Conservation (phyloP, 2,797 vertebrate genomes). For the Hippocampus kuda region DNA sequence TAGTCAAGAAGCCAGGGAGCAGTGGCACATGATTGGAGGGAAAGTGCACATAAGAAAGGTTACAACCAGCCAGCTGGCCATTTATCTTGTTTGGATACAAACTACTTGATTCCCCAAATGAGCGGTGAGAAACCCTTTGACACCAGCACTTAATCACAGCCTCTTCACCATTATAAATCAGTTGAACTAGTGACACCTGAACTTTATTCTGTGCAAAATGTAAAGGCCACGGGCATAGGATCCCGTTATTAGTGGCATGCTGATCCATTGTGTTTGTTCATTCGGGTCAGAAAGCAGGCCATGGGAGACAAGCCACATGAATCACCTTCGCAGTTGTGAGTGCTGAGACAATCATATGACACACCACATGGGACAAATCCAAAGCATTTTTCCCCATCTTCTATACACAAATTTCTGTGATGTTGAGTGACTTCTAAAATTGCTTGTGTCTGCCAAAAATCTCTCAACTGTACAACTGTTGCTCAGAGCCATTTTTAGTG, state of each 20-base stretch:
- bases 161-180: slow-evolving; percentile 73
- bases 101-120: slow-evolving; percentile 69
- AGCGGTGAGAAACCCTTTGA: slow-evolving; percentile 62
- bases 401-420: neutral
- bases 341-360: slow-evolving; percentile 37
- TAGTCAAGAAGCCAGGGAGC: slow-evolving; percentile 43
- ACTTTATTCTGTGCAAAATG: slow-evolving; percentile 63
- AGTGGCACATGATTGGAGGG: slow-evolving; percentile 58
- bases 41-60: slow-evolving; percentile 64
- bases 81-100: slow-evolving; percentile 69
- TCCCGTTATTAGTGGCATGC: slow-evolving; percentile 58
- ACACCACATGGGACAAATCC: slow-evolving; percentile 19
- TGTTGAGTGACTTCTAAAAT: neutral
- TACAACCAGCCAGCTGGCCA: slow-evolving; percentile 53
- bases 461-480: neutral
- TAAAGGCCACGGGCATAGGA: slow-evolving; percentile 66
- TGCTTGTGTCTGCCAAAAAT: neutral
- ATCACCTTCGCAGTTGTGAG: slow-evolving; percentile 42
- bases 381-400: neutral
- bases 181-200: slow-evolving; percentile 74
- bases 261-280: slow-evolving; percentile 67
- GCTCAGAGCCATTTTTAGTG: neutral
- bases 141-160: slow-evolving; percentile 66
- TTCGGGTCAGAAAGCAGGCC: slow-evolving; percentile 66
- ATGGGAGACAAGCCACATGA: slow-evolving; percentile 28